Base-by-base conservation (phyloP, 2,797 vertebrate genomes). In the Ctenochaetus hawaiiensis region DNA sequence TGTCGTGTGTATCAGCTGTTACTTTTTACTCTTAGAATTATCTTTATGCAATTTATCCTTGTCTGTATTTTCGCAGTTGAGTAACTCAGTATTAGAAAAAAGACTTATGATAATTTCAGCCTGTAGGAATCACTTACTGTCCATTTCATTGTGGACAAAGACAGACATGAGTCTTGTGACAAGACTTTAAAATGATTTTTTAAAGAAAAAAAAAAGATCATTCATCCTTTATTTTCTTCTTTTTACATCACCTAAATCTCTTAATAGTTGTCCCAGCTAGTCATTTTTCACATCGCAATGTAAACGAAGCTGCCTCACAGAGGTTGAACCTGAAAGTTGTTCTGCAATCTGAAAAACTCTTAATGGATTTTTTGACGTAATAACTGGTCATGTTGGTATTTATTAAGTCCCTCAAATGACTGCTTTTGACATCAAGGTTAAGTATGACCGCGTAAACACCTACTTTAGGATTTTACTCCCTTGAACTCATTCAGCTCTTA, bases 1-100 rank as follows among this genome's bases (percentile, higher is more conserved):
- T 26, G 22, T 47, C 22, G 18, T 39, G 47, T 67, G 44, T 45
- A 4, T 45, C 20, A 67, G 64, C n/a, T 54, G 12, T 16, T 47
- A 23, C 22, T 64, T 41, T 58, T 54, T 10, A 52, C 14, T 17
- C 22, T 76, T 13, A 61, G 23, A 81, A 47, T 18, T 51, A 22
- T 11, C 18, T 30, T 1, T 39, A 20, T 64, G 48, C 18, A 30
- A 26, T 49, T 41, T 0, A 17, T 63, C 13, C 65, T 39, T 79
- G 6, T 54, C 4, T 49, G 1, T 57, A 20, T 41, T 14, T 75
- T 64, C 68, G 5, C 44, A 60, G 12, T 9, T 73, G 18, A 81
- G 77, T 64, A 49, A 18, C 39, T 34, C 18, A 51, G 10, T 18
- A 22, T 65, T 51, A 26, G 20, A 60, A 56, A 39, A 51, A 39